A percentile compares a stretch with the other conserved stretches of the same genome.
Conservation (phyloP, 2,113 vertebrate species). For the Rallus limicola region DNA sequence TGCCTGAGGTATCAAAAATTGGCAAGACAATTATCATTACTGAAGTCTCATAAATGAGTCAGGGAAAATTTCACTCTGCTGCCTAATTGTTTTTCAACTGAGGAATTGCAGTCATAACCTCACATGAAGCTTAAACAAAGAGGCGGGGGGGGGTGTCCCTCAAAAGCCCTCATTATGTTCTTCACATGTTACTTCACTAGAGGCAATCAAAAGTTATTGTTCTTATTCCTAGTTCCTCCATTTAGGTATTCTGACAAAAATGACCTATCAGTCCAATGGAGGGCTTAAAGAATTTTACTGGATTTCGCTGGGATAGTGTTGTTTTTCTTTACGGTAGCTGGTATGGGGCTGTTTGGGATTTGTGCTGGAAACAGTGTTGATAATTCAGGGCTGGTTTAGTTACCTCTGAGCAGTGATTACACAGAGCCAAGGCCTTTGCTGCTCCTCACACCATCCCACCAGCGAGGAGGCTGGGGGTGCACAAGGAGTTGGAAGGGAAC, state of each 20-base stretch:
- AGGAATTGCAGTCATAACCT: background rate
- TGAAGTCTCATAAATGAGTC: background rate
- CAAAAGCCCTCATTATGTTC: background rate
- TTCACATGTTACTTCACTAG: background rate
- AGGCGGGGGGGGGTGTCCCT: fast-evolving
- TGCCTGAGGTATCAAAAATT: background rate
- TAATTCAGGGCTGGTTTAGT: no score
- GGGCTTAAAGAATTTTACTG: background rate
- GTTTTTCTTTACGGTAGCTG: no score
- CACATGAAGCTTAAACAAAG: background rate
- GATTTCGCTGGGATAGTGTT: no score
- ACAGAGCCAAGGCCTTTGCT: no score
- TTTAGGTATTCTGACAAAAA: background rate
- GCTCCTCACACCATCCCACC: no score
- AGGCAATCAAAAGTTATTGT: background rate
- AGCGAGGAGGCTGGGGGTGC: no score
- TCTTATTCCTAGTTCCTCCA: background rate
- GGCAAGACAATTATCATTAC: background rate
- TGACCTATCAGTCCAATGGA: background rate
- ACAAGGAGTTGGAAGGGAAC: no score
- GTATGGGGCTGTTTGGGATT: no score
- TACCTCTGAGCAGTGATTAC: no score
- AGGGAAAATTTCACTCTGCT: background rate
- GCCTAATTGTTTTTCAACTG: background rate
- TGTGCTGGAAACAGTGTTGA: no score